Conservation (phyloP, 2,113 vertebrate genomes). For the Aldabrachelys gigantea region DNA sequence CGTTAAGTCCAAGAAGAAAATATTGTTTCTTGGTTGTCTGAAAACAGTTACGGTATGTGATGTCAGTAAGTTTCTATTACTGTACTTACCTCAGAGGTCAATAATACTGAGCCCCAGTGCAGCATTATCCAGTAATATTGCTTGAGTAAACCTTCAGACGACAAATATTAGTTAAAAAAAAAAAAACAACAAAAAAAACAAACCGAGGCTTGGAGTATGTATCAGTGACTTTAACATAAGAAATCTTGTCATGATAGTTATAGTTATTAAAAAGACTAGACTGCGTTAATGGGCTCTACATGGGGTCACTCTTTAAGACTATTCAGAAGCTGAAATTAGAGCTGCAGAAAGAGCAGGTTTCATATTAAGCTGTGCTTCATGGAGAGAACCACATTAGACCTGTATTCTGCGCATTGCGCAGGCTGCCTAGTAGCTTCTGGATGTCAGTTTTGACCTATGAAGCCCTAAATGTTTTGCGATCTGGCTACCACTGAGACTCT, state of each 20-base stretch:
- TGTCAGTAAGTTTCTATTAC: background rate
- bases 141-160: background rate
- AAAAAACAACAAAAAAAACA: no score
- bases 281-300: slow-evolving; percentile 30
- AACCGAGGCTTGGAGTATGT: background rate
- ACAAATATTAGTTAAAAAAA: background rate
- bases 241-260: background rate
- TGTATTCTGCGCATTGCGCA: background rate
- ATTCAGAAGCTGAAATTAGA: background rate
- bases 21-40: background rate
- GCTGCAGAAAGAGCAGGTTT: accelerated
- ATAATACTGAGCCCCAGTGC: background rate
- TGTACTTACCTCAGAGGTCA: background rate
- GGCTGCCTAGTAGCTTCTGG: background rate
- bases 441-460: background rate
- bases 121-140: background rate
- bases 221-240: background rate
- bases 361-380: background rate
- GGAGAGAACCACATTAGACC: background rate
- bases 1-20: background rate
- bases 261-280: background rate
- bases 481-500: background rate
- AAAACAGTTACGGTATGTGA: background rate
- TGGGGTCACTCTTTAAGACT: slow-evolving; percentile 11
- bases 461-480: background rate